Conservation (phyloP, 2,113 vertebrate genomes). For the Scalopus aquaticus region DNA sequence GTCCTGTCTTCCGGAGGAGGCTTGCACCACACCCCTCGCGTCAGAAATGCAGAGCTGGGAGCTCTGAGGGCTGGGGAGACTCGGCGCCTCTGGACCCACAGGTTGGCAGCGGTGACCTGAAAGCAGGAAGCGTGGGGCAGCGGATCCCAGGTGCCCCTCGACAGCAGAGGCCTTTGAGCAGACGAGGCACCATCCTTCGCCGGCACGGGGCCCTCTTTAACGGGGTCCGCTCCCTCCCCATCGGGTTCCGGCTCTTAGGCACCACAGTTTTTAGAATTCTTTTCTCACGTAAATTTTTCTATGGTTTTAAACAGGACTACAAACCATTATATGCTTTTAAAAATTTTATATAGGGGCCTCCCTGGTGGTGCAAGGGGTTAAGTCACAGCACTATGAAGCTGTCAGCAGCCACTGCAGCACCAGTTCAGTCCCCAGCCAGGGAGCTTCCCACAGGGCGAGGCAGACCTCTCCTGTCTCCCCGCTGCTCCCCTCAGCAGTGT, state of each 20-base stretch:
- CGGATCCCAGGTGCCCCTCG: too few relatives aligned
- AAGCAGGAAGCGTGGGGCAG: neutral
- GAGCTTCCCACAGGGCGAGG: too few relatives aligned
- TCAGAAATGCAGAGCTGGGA: neutral
- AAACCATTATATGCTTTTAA: neutral
- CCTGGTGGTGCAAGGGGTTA: too few relatives aligned
- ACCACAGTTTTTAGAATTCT: constrained; percentile 3
- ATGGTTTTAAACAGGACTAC: neutral
- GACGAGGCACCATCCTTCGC: neutral
- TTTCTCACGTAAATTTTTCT: neutral
- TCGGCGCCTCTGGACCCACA: neutral
- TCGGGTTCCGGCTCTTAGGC: neutral
- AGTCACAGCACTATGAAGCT: too few relatives aligned
- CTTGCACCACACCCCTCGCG: neutral
- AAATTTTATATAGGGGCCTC: neutral
- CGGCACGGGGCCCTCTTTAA: too few relatives aligned
- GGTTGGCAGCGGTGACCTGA: neutral
- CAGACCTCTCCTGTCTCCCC: too few relatives aligned
- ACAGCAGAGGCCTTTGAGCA: too few relatives aligned
- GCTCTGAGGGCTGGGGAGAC: neutral
- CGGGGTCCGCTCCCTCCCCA: too few relatives aligned
- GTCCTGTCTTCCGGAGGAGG: neutral
- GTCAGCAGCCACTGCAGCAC: too few relatives aligned
- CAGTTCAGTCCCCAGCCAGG: too few relatives aligned
- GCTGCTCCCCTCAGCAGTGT: too few relatives aligned